Percentiles rank a stretch among this genome's conserved stretches.
Evolutionary conservation across 2,113 vertebrate genomes (phyloP).

Genomic region (Cariama cristata): DNA sequence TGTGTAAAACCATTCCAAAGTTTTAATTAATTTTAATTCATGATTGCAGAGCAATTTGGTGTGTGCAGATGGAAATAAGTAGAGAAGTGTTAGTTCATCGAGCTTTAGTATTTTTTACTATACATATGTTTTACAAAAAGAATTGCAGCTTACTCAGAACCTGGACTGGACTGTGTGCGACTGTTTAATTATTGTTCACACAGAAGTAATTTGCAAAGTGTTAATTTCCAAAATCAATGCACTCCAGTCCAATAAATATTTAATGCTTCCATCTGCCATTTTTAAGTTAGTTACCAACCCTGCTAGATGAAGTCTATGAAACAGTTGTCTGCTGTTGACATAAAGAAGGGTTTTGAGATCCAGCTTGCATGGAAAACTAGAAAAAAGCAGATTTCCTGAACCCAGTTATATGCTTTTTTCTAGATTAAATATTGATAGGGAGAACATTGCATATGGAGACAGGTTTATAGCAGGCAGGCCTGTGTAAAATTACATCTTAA

Average conservation of each 20-base stretch:
- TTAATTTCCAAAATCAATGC: conserved; percentile 55
- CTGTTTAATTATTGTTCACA: conserved; percentile 63
- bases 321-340: conserved; percentile 41
- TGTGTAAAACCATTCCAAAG: background rate
- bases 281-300: conserved; percentile 32
- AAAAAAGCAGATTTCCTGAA: background rate
- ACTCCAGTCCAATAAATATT: conserved; percentile 67
- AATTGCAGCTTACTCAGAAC: conserved; percentile 51
- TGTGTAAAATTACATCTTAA: background rate
- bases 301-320: background rate
- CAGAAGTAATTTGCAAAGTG: conserved; percentile 46
- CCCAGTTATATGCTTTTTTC: background rate
- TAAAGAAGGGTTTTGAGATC: conserved; percentile 23
- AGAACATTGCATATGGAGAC: background rate
- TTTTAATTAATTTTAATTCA: conserved; percentile 45
- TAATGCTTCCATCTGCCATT: conserved; percentile 63
- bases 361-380: background rate
- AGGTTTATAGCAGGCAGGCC: background rate
- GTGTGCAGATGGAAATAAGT: conserved; percentile 28
- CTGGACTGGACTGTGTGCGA: conserved; percentile 6
- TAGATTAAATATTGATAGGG: background rate
- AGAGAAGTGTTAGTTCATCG: background rate
- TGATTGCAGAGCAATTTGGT: background rate
- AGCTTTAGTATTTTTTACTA: background rate
- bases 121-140: conserved; percentile 37